These are phyloP conservation scores for Panzeria rudis DNA, from an alignment of 2,888 invertebrate genomes.

Conservation along the genomic window DNA sequence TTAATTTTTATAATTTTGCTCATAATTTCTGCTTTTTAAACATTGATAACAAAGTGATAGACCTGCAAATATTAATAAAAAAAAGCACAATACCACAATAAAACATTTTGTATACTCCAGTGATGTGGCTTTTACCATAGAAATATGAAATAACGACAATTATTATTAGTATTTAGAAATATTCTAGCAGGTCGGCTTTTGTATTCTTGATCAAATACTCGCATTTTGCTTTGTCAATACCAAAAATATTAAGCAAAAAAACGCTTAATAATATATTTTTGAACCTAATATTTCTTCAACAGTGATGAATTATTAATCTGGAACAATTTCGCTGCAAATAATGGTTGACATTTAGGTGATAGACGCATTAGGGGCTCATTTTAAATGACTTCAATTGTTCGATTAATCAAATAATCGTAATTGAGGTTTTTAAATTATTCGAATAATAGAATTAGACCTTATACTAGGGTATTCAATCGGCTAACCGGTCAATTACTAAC, in stretches of 20 bases:
- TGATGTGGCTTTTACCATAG: background rate
- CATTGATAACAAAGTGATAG: conserved; percentile 29
- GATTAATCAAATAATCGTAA: no score
- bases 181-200: background rate
- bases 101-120: background rate
- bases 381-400: no score
- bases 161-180: background rate
- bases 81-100: background rate
- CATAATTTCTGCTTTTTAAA: conserved; percentile 27
- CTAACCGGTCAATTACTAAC: no score
- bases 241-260: background rate
- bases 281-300: background rate
- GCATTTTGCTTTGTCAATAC: background rate
- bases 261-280: no score
- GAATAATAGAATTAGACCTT: no score
- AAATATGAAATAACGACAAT: background rate
- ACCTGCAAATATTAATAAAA: background rate
- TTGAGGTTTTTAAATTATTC: no score
- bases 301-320: no score
- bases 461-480: no score
- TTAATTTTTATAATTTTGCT: conserved; percentile 5
- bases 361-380: no score
- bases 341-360: no score
- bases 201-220: conserved; percentile 9
- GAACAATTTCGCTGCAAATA: no score